A percentile compares a stretch with the other conserved stretches of the same genome.
phyloP scores from a whole-genome alignment of 2,113 vertebrate species.

The Panthera leo region DNA sequence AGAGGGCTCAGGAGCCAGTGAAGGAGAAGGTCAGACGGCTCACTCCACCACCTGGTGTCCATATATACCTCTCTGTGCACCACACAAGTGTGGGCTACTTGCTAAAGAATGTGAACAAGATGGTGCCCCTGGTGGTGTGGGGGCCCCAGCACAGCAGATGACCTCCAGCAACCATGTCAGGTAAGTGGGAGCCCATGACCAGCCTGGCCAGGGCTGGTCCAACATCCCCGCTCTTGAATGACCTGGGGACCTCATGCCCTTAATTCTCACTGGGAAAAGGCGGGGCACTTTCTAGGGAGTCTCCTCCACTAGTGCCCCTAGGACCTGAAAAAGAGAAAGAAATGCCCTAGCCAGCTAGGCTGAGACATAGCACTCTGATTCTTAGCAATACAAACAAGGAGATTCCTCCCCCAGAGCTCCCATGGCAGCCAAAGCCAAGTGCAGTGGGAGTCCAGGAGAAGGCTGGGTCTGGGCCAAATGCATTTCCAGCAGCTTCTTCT shows the following conservation, averaged over 20 bases:
- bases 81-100: neutral
- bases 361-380: neutral
- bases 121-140: neutral
- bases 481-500: neutral
- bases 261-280: neutral
- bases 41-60: slow-evolving; percentile 74
- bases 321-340: neutral
- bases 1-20: neutral
- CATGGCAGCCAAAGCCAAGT: neutral
- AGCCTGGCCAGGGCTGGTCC: neutral
- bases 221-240: neutral
- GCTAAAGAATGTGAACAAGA: neutral
- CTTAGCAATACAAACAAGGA: neutral
- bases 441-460: neutral
- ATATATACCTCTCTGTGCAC: slow-evolving; percentile 44
- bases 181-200: neutral
- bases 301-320: neutral
- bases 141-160: neutral
- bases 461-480: neutral
- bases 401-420: neutral
- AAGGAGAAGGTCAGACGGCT: slow-evolving; percentile 72
- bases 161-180: neutral
- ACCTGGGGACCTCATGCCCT: neutral
- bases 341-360: neutral
- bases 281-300: neutral